Evolutionary conservation across 2,797 vertebrate species (phyloP), one percentile per base, ranked within the genome.

Genomic region (Gobio occitaniae): DNA sequence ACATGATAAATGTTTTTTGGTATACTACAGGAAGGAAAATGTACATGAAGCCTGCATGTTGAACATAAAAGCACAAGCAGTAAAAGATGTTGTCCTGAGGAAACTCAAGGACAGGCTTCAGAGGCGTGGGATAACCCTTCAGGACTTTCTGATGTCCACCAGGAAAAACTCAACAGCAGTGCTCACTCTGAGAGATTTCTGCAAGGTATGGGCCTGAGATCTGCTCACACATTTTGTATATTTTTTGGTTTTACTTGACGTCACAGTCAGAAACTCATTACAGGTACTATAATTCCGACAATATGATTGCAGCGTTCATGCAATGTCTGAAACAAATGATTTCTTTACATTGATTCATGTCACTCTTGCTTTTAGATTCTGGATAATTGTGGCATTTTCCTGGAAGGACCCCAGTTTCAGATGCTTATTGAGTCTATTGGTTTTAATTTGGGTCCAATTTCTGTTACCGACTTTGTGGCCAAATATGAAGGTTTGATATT

Each of bases 401-500:
- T 90, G 50, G 76, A 86, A 54, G 86, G 32, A 13, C 52, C 15
- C 54, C 82, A 87, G 29, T 79, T 90, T 85, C 82, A 90, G 74
- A 81, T 38, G 50, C 83, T 90, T 69, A 82, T 78, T 7, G 76
- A 89, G 61, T 70, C 77, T 79, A 74, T 90, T 59, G 89, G 87
- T 25, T 88, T 90, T 82, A n/a, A 61, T 65, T 38, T 59, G 54
- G 89, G 89, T 76, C 80, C 84, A 2, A 78, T 90, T 61, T 75
- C 87, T 59, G 66, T 78, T 50, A 29, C 68, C 69, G 84, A 89
- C 68, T 88, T 90, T 50, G 29, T 86, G 52, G 80, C 80, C 72
- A 85, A 84, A 79, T 90, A 81, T 84, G 72, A 90, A 79, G 83
- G 89, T 89, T 41, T 80, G 80, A 83, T 38, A 16, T 82, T 78